Conservation (phyloP, 2,797 vertebrate genomes). For the Artibeus lituratus region DNA sequence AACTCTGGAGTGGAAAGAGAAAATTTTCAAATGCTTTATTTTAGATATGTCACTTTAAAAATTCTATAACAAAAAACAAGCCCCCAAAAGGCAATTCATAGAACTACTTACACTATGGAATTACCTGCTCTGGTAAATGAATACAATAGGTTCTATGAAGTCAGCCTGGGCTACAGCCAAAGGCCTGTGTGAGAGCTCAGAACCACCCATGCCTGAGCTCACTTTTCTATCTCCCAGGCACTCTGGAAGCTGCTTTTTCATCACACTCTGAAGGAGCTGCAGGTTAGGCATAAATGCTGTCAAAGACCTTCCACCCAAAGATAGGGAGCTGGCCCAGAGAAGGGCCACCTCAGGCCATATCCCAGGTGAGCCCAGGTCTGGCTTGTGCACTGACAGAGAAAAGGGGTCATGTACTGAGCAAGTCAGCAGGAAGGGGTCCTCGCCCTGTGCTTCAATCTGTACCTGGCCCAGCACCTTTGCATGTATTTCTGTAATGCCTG, state of each 20-base stretch:
- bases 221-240: neutral
- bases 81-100: neutral
- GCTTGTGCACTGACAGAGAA: neutral
- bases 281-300: neutral
- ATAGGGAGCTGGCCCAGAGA: neutral
- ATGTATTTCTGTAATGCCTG: neutral
- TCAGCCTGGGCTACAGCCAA: neutral
- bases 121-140: neutral
- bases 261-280: neutral
- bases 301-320: neutral
- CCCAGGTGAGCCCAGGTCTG: too few species aligned
- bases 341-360: neutral
- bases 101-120: neutral
- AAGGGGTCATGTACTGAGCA: neutral
- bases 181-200: neutral
- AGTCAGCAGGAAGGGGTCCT: too few species aligned
- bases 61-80: neutral
- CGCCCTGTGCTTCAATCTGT: neutral
- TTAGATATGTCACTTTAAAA: neutral
- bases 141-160: too few species aligned
- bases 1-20: neutral
- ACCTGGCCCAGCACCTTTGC: neutral
- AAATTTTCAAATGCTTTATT: neutral
- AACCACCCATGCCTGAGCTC: neutral
- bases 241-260: neutral